phyloP scores from a whole-genome alignment of 1,140 invertebrate genomes.

The Caenorhabditis briggsae region DNA sequence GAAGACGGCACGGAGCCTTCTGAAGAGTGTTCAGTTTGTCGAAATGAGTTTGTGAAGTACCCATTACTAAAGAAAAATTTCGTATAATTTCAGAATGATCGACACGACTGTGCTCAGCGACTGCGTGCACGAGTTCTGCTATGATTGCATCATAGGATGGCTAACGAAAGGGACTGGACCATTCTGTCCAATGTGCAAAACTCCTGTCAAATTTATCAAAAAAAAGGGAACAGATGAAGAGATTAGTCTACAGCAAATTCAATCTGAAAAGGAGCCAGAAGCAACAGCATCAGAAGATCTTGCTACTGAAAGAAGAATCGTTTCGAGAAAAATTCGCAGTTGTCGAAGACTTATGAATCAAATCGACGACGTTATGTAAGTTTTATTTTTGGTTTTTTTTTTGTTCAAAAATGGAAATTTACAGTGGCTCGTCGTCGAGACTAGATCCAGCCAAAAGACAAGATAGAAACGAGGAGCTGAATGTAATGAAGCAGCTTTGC shows the following conservation, averaged over 20 bases:
- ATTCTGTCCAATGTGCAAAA: conserved; percentile 34
- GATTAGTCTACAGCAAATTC: neutral
- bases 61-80: too few species aligned
- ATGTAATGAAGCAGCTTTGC: neutral
- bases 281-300: conserved; percentile 25
- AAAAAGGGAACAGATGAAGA: conserved; percentile 13
- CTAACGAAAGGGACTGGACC: conserved; percentile 21
- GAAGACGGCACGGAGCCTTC: neutral
- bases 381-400: neutral
- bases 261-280: neutral
- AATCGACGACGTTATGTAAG: conserved; percentile 42
- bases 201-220: conserved; percentile 4
- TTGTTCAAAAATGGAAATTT: neutral
- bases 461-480: neutral
- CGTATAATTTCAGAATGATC: neutral
- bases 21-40: conserved; percentile 28
- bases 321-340: conserved; percentile 28
- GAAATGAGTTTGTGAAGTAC: neutral
- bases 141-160: conserved; percentile 37
- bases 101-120: neutral
- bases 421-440: neutral
- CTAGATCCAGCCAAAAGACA: too few species aligned
- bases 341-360: conserved; percentile 14
- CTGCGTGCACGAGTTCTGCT: conserved; percentile 9
- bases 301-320: conserved; percentile 18